Percentiles rank a stretch among this genome's conserved stretches.
Evolutionary conservation across 2,888 invertebrate species (phyloP).

Genomic region (Cephus rjabovi): DNA sequence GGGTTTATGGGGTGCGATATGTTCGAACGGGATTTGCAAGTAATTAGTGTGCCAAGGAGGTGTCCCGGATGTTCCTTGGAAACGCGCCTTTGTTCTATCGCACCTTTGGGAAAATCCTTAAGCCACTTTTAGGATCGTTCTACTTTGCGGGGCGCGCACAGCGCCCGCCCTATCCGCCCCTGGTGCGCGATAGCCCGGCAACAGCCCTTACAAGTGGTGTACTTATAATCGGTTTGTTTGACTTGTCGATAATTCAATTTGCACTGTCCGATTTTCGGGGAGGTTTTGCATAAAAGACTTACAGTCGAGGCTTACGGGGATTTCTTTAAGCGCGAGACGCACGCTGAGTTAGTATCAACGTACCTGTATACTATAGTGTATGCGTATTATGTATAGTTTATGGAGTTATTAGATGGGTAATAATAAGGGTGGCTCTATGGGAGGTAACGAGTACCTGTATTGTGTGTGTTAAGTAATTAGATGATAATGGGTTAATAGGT

Average conservation of each 20-base stretch:
- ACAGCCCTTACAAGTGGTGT: background rate
- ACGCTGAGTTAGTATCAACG: background rate
- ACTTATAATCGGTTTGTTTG: constrained; percentile 3
- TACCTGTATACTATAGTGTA: background rate
- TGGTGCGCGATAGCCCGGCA: background rate
- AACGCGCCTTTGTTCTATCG: background rate
- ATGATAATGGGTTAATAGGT: background rate
- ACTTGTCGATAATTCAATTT: background rate
- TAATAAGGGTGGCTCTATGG: background rate
- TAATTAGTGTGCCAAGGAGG: constrained; percentile 16
- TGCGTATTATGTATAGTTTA: background rate
- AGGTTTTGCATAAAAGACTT: background rate
- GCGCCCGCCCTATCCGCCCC: too few relatives aligned
- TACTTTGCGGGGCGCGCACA: background rate
- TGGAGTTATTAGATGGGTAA: background rate
- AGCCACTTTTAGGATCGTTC: background rate
- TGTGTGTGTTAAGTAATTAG: background rate
- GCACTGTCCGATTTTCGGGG: background rate
- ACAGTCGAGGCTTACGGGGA: background rate
- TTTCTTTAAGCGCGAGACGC: background rate
- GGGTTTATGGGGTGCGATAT: constrained; percentile 15
- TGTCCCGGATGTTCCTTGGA: background rate
- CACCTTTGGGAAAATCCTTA: constrained; percentile 4
- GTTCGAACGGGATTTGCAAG: constrained; percentile 18
- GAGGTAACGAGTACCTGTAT: background rate